phyloP scores from a whole-genome alignment of 2,113 vertebrate genomes.

The Ammodytes dubius region DNA sequence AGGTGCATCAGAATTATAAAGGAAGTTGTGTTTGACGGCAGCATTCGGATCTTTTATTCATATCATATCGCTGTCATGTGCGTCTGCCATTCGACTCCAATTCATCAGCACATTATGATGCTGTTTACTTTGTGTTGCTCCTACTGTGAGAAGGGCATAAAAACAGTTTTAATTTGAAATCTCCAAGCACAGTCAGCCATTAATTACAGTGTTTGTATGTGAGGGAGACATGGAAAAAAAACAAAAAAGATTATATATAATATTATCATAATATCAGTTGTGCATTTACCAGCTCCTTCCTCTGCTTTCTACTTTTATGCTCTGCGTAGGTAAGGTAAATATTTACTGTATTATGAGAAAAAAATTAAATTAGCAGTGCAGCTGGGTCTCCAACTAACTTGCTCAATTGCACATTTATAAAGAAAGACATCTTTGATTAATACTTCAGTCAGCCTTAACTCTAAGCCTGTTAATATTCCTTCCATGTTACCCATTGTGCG shows the following conservation, averaged over 20 bases:
- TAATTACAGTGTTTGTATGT: slow-evolving; percentile 14
- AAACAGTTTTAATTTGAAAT: slow-evolving; percentile 46
- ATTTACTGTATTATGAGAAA: slow-evolving; percentile 35
- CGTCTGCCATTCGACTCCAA: slow-evolving; percentile 44
- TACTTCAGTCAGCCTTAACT: slow-evolving; percentile 35
- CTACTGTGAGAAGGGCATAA: slow-evolving; percentile 30
- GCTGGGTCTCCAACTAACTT: slow-evolving; percentile 20
- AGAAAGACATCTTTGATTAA: slow-evolving; percentile 51
- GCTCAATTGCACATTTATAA: slow-evolving; percentile 54
- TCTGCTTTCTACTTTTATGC: neutral
- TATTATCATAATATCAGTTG: neutral
- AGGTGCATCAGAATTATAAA: slow-evolving; percentile 47
- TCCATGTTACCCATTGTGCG: slow-evolving; percentile 18
- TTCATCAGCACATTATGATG: slow-evolving; percentile 65
- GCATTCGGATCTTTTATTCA: slow-evolving; percentile 78
- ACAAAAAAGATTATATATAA: neutral
- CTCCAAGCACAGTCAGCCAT: slow-evolving; percentile 46
- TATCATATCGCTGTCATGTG: slow-evolving; percentile 28
- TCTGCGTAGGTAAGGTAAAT: neutral
- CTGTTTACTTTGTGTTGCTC: slow-evolving; percentile 57
- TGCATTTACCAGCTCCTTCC: neutral
- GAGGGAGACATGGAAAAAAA: too few relatives aligned
- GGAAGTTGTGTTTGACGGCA: slow-evolving; percentile 44
- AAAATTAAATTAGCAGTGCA: slow-evolving; percentile 38
- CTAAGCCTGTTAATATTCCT: slow-evolving; percentile 46